Evolutionary conservation across 2,797 vertebrate genomes (phyloP), one percentile per base, ranked within the genome.

Genomic region (Chanos chanos): DNA sequence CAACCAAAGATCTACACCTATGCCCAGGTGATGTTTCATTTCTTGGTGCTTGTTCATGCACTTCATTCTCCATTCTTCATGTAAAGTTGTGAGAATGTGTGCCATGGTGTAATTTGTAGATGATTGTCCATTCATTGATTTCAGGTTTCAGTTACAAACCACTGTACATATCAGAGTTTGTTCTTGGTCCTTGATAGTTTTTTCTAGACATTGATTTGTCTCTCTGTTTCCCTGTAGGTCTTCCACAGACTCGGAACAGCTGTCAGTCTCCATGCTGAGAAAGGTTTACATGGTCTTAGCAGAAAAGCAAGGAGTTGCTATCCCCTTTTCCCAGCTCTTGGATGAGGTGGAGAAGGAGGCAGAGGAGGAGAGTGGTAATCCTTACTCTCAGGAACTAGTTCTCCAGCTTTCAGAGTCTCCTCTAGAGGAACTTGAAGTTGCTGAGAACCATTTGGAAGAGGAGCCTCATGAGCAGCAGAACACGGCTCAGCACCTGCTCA

Each of bases 261-360:
- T 78, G 50, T n/a, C n/a, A 58, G 44, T 12, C 7, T 51, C 18
- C 4, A 47, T 45, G 15, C 70, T 90, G 27, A 66, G 65, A 41
- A 39, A 21, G 0, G 74, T 67, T 51, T 88, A 72, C 71, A 48
- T 21, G 0, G 47, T 50, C 21, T 58, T 89, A 68, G 27, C 74
- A 5, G 4, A 34, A 45, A 44, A 15, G 15, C 55, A 50, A 12
- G 22, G 34, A 3, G 13, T 58, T 4, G 5, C 33, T 6, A 58
- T 25, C 27, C 55, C 81, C 13, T 88, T 88, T 63, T 6, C 33
- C 9, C 58, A 79, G 51, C 61, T 89, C 59, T 75, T 83, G 52
- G 53, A 83, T 28, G 80, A 83, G 19, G 44, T 83, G 41, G 72
- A 82, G 37, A 45, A 1, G 7, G 83, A 88, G 62, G 49, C 66